Base-by-base conservation (phyloP, 2,888 invertebrate species). In the Heliconius ethilla region DNA sequence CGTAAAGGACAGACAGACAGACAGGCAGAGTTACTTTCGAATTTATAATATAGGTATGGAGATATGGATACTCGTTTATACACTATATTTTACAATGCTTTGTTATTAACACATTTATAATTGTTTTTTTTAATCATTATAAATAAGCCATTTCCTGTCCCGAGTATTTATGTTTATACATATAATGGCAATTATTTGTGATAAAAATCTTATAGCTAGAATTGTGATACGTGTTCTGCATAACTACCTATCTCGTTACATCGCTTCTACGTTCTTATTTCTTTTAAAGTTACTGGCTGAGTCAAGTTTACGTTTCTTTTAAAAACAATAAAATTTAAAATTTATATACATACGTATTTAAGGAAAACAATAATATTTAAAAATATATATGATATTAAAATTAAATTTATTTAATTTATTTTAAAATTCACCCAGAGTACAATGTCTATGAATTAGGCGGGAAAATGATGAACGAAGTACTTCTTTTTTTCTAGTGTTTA, bases 131-230 rank as follows among this genome's bases (percentile, higher is more conserved):
- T 37, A 40, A 40, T 40, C 25, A 37, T 37, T 25, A 69, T 69
- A 69, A 69, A 13, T 25, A 7, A 69, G 18, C 15, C 6, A 69
- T 69, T 37, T 45, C 69, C 69, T 69, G 40, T 25, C 7, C 11
- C 62, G 40, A 37, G 13, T 67, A n/a, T 67, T n/a, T 67, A 13
- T 25, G 40, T 25, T 67, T 67, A 40, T 37, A 67, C 40, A 69
- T 15, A 69, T 40, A 45, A 69, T 10, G 40, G 15, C 69, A 69
- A 69, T 69, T 69, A 40, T 15, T 69, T 69, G 40, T 25, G 69
- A 69, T 69, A 69, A 69, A 67, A 69, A 69, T 69, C 69, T 69
- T 45, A 69, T 69, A 69, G 40, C 40, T 69, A 69, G 69, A 69
- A 69, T 15, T 45, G 69, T 40, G 40, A 15, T 40, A 69, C 40